Conservation (phyloP, 2,888 invertebrate genomes). For the Stegana nigrithorax region DNA sequence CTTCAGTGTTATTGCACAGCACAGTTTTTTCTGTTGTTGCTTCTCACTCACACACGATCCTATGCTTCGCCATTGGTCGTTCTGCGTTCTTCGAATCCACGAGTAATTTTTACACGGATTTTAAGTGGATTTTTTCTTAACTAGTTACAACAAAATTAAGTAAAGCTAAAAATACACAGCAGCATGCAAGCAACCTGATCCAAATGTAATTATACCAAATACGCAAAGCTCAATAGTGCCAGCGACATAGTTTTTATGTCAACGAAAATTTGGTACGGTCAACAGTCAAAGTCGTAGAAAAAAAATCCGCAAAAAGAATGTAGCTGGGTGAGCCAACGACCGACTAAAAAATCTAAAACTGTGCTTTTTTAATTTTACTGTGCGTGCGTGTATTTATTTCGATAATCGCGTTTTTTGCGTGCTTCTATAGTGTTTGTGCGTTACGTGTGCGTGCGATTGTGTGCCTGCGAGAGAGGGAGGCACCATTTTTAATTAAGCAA, state of each 20-base stretch:
- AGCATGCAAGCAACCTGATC: conserved; percentile 22
- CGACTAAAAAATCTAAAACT: too few relatives aligned
- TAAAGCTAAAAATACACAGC: conserved; percentile 22
- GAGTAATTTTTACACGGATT: too few relatives aligned
- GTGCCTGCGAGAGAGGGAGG: conserved; percentile 20
- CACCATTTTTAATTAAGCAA: conserved; percentile 34
- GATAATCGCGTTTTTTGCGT: conserved; percentile 5
- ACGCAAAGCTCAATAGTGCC: not conserved
- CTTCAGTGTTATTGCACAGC: too few relatives aligned
- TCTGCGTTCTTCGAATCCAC: too few relatives aligned
- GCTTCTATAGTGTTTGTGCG: not conserved
- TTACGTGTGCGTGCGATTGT: conserved; percentile 12
- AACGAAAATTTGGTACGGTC: too few relatives aligned
- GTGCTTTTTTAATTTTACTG: not conserved
- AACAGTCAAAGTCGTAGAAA: not conserved
- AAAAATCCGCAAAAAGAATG: too few relatives aligned
- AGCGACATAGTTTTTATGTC: too few relatives aligned
- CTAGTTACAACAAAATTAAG: conserved; percentile 28
- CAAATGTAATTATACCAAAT: conserved; percentile 27
- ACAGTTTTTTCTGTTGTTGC: too few relatives aligned
- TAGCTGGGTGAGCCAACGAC: not conserved
- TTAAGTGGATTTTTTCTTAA: too few relatives aligned
- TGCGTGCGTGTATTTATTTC: conserved; percentile 12
- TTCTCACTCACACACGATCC: too few relatives aligned
- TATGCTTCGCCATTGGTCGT: too few relatives aligned